A percentile compares a stretch with the other conserved stretches of the same genome.
Conservation (phyloP, 35 echinoderm and acorn worm species). For the Apostichopus japonicus region DNA sequence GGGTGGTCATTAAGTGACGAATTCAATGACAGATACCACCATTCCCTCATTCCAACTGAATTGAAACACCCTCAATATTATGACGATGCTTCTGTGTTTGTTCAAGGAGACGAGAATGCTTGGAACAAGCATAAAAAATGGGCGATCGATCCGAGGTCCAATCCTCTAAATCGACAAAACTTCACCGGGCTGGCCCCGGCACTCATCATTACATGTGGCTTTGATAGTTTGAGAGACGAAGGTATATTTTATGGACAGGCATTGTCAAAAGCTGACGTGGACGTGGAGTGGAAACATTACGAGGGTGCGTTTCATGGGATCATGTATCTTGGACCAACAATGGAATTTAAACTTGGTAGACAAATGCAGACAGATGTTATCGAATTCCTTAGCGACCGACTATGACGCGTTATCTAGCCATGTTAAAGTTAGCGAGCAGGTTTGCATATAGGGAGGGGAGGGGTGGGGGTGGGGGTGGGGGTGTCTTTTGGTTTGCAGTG, state of each 20-base stretch:
- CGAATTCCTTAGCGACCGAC: neutral
- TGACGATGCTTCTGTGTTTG: neutral
- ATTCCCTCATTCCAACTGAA: conserved; percentile 52
- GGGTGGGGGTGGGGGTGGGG: too few relatives aligned
- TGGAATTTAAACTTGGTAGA: conserved; percentile 47
- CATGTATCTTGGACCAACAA: conserved; percentile 44
- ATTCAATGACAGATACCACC: conserved; percentile 17
- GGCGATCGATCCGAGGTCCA: conserved; percentile 54
- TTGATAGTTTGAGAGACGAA: conserved; percentile 84
- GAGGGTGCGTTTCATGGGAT: conserved; percentile 89
- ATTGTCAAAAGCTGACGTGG: conserved; percentile 55
- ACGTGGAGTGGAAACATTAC: conserved; percentile 73
- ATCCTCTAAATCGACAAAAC: conserved; percentile 63
- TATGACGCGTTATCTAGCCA: neutral
- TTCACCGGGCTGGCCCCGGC: conserved; percentile 74
- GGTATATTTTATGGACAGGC: conserved; percentile 72
- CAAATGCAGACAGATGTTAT: conserved; percentile 23
- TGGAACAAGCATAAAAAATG: conserved; percentile 47
- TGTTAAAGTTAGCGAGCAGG: too few relatives aligned
- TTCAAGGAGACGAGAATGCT: conserved; percentile 26
- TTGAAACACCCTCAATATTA: conserved; percentile 31
- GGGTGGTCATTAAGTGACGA: conserved; percentile 24
- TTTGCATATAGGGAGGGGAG: too few relatives aligned
- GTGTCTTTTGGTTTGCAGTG: too few relatives aligned
- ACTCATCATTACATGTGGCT: conserved; percentile 79